Evolutionary conservation across 2,797 vertebrate genomes (phyloP), one percentile per base, ranked within the genome.

Genomic region (Valencia hispanica): DNA sequence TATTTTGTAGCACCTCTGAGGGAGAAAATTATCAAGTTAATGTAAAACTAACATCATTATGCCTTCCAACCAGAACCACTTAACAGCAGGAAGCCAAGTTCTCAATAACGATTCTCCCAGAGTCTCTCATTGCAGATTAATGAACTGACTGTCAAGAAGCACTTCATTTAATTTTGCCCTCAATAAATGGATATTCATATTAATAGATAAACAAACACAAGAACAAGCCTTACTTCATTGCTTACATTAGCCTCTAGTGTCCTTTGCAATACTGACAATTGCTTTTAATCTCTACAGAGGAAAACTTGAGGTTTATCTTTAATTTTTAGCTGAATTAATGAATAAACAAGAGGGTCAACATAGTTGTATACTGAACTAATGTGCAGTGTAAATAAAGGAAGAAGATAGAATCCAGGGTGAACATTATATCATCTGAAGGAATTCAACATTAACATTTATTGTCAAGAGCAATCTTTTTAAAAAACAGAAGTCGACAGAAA

Each of bases 41-140:
- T 90, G 84, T 85, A 92, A 80, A 89, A 85, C 92, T 91, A 90
- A 91, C 91, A 87, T 93, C 92, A 93, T 86, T 92, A 94, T 59
- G 74, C 53, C 85, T 70, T 15, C 79, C 79, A 88, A 86, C 87
- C 83, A 81, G 84, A 94, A 93, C 87, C 85, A 90, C 91, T 82
- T 86, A 87, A 68, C 94, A 95, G 91, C 87, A 86, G 93, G 94
- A 84, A 91, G 84, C 83, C 25, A 53, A 84, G 86, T 80, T 94
- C 86, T 84, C 82, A 81, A 81, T 88, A 94, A 89, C 81, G 91
- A 91, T 68, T 85, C 89, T 90, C 92, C 65, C 18, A 79, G 83
- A 80, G 90, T 71, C 91, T 82, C 91, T 87, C 61, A 74, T 89
- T 89, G 90, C 88, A 88, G 87, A 86, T 91, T 89, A 94, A 94